These are phyloP conservation scores for Subacronicta megacephala DNA, from an alignment of 2,888 invertebrate genomes.

Conservation along the genomic window DNA sequence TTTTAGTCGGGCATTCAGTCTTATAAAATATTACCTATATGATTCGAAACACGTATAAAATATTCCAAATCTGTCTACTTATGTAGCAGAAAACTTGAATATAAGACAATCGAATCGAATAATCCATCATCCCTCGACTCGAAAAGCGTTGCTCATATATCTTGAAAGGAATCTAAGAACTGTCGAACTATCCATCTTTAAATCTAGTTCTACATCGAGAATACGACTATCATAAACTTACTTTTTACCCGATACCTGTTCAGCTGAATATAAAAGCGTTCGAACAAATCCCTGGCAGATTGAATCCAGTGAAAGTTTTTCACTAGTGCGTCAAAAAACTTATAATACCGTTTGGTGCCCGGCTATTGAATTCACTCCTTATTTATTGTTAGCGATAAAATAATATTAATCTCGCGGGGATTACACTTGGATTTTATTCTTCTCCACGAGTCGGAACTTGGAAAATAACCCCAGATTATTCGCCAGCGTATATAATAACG, in stretches of 20 bases:
- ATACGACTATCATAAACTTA: slow-evolving; percentile 51
- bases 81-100: slow-evolving; percentile 11
- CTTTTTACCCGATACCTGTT: slow-evolving; percentile 50
- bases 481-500: slow-evolving; percentile 67
- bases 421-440: slow-evolving; percentile 86
- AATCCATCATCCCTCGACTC: slow-evolving; percentile 38
- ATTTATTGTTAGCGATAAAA: slow-evolving; percentile 89
- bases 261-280: slow-evolving; percentile 67
- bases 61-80: slow-evolving; percentile 1
- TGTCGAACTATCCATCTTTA: slow-evolving; percentile 37
- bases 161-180: slow-evolving; percentile 33
- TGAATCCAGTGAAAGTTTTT: slow-evolving; percentile 83
- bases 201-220: slow-evolving; percentile 41
- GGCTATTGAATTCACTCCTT: slow-evolving; percentile 87
- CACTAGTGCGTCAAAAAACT: slow-evolving; percentile 86
- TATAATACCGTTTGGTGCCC: slow-evolving; percentile 79
- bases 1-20: not conserved
- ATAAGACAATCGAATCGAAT: slow-evolving; percentile 24
- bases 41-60: slow-evolving; percentile 15
- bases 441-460: slow-evolving; percentile 80
- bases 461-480: slow-evolving; percentile 80
- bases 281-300: slow-evolving; percentile 83
- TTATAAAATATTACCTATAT: slow-evolving; percentile 10
- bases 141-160: slow-evolving; percentile 38
- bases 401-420: slow-evolving; percentile 89